Conservation (phyloP, 2,888 invertebrate genomes). For the Pherbina coryleti region DNA sequence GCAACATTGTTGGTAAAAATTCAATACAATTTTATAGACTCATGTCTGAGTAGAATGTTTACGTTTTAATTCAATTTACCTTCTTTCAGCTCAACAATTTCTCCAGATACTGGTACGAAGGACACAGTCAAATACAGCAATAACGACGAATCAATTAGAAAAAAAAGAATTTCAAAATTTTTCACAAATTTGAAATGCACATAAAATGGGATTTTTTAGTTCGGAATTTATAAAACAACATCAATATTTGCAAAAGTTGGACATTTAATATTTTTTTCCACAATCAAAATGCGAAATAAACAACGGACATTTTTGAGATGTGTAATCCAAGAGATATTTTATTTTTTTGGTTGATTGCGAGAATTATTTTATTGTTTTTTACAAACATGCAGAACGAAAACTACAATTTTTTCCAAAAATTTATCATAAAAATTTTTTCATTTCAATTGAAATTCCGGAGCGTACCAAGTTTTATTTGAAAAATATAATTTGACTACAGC, state of each 20-base stretch:
- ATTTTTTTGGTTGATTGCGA: slow-evolving; percentile 49
- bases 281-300: slow-evolving; percentile 47
- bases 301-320: slow-evolving; percentile 49
- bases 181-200: slow-evolving; percentile 47
- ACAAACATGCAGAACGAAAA: slow-evolving; percentile 50
- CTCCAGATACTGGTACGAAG: neutral
- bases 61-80: neutral
- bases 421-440: slow-evolving; percentile 36
- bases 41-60: no score
- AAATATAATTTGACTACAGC: neutral
- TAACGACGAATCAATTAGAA: slow-evolving; percentile 36
- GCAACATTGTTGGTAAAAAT: no score
- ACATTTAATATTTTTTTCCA: slow-evolving; percentile 46
- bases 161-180: slow-evolving; percentile 35
- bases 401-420: slow-evolving; percentile 42
- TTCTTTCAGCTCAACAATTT: slow-evolving; percentile 15
- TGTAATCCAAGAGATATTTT: slow-evolving; percentile 47
- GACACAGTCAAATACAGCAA: slow-evolving; percentile 15
- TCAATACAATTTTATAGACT: no score
- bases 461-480: slow-evolving; percentile 36
- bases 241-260: slow-evolving; percentile 43
- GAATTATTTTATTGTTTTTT: slow-evolving; percentile 51
- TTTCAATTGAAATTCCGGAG: slow-evolving; percentile 41
- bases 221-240: slow-evolving; percentile 42
- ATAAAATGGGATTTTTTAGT: slow-evolving; percentile 43